Evolutionary conservation across 2,797 vertebrate genomes (phyloP), one percentile per base, ranked within the genome.

Genomic region (Lycodopsis pacificus): DNA sequence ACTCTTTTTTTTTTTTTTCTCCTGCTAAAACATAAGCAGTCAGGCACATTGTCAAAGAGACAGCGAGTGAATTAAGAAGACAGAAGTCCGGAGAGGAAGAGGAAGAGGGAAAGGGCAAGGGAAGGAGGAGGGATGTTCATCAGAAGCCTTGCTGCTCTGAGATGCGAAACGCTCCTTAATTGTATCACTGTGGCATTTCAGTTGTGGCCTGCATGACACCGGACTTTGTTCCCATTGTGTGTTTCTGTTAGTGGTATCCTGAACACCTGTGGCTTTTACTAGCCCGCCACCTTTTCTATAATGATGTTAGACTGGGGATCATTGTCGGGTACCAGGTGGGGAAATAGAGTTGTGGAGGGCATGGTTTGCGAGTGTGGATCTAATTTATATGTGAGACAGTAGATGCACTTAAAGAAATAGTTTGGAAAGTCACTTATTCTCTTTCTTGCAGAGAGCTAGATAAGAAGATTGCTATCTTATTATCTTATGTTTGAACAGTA

Each of bases 121-220:
- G 65, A 74, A 71, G 66, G 63, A 77, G 71, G 63, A 78, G 48
- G 61, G 51, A 78, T 69, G 73, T 73, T 88, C 63, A 53, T 84
- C 80, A 68, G 54, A 78, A 69, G 71, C 63, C 69, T 30, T 42
- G 77, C 67, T 63, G 63, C 10, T 82, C 46, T 66, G 68, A 84
- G 74, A 84, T 73, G 34, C 64, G 83, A 90, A 88, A 82, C 78
- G 49, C 64, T 71, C 61, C 73, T 85, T 90, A 87, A 88, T 90
- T 92, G 79, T 88, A 85, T 91, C 80, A 79, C 77, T 70, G 73
- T 89, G 89, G 79, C 88, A 87, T 93, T 92, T 91, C 71, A 84
- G 76, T 58, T 73, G 11, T 86, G 76, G 75, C 80, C 77, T 64
- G 66, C 46, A 17, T 65, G 86, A 78, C 85, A 73, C 69, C 25